Percentiles rank a stretch among this genome's conserved stretches.
Evolutionary conservation across 37 sponge, comb jelly and placozoan species (phyloP).

Genomic region (Cladorhizidae sp.): DNA sequence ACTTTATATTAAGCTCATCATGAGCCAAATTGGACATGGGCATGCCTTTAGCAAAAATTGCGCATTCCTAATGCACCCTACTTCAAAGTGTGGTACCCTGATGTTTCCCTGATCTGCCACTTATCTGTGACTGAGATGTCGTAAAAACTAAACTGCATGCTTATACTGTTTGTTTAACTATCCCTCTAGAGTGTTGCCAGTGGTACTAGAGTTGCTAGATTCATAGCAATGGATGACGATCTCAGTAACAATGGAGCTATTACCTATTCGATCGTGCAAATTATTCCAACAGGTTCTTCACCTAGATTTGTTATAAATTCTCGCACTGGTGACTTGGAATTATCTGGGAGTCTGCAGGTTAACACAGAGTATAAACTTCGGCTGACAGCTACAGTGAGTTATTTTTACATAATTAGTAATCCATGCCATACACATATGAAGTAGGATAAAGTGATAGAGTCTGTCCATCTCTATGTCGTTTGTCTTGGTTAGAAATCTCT

Average conservation of each 20-base stretch:
- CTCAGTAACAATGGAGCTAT: constrained; percentile 25
- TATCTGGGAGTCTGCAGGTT: neutral
- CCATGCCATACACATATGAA: too few species aligned
- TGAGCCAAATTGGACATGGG: too few species aligned
- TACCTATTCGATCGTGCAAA: constrained; percentile 16
- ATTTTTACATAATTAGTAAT: too few species aligned
- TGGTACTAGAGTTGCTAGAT: neutral
- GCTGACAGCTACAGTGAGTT: constrained; percentile 31
- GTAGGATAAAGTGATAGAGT: too few species aligned
- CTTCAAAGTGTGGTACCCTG: too few species aligned
- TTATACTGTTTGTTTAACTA: neutral
- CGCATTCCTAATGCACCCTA: too few species aligned
- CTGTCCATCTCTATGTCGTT: neutral
- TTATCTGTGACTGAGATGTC: too few species aligned
- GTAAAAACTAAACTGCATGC: neutral
- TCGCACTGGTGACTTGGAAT: constrained; percentile 19
- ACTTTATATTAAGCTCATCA: too few species aligned
- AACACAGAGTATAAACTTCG: neutral
- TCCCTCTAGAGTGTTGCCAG: neutral
- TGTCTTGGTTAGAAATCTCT: neutral
- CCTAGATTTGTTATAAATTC: neutral
- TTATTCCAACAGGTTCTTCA: neutral
- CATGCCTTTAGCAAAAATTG: too few species aligned
- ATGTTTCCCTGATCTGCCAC: too few species aligned
- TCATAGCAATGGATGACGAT: constrained; percentile 30